phyloP scores from a whole-genome alignment of 92 coral and sea anemone species.

The Heteractis magnifica region DNA sequence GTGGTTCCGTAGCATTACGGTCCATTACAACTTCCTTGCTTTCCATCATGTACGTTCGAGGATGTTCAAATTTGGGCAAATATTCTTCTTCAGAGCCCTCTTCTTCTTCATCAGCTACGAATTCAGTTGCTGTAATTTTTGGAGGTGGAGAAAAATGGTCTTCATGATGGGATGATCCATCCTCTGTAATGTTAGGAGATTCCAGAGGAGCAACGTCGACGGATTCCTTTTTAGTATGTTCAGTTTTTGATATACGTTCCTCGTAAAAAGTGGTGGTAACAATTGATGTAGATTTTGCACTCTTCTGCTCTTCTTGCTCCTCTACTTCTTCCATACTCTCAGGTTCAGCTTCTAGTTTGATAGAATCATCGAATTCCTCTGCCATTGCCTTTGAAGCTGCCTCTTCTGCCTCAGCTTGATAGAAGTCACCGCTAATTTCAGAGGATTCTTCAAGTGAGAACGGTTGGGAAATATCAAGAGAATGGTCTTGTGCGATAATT shows the following conservation, averaged over 20 bases:
- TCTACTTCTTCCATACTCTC: not conserved
- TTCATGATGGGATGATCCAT: not conserved
- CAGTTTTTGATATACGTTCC: conserved; percentile 3
- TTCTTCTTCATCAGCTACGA: conserved; percentile 47
- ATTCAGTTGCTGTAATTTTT: conserved; percentile 41
- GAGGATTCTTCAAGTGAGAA: conserved; percentile 19
- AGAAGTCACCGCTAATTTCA: conserved; percentile 22
- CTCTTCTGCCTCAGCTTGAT: conserved; percentile 33
- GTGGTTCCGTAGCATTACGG: not conserved
- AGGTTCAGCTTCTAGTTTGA: not conserved
- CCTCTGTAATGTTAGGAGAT: not conserved
- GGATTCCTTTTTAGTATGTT: conserved; percentile 3
- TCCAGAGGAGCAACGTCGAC: conserved; percentile 12
- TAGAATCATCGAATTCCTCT: conserved; percentile 33
- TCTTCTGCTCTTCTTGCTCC: not conserved
- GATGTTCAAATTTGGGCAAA: conserved; percentile 40
- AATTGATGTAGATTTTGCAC: not conserved
- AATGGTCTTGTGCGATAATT: conserved; percentile 22
- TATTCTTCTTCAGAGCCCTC: conserved; percentile 52
- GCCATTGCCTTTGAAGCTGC: conserved; percentile 39
- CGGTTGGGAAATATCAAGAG: conserved; percentile 18
- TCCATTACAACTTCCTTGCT: conserved; percentile 36
- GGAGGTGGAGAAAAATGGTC: conserved; percentile 39
- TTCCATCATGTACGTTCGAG: conserved; percentile 29
- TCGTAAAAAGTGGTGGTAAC: conserved; percentile 7